Base-by-base conservation (phyloP, 2,113 vertebrate genomes). In the Scophthalmus maximus region DNA sequence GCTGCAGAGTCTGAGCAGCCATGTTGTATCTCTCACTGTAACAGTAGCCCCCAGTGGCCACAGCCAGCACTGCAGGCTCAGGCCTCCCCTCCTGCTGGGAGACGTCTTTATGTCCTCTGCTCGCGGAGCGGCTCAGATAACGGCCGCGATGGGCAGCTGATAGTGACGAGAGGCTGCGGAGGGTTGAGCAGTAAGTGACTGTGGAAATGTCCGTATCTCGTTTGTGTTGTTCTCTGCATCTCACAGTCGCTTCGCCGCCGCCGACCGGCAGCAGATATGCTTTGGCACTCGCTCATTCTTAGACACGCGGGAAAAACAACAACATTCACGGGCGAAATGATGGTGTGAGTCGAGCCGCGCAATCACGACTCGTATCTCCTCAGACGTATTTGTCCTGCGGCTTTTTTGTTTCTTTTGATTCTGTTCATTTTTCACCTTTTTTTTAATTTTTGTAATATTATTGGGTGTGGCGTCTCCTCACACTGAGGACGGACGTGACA, bases 21-120 rank as follows among this genome's bases (percentile, higher is more conserved):
- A n/a, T n/a, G n/a, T 30, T 44, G 18, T 9, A 42, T 74, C 32
- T 65, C 18, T 53, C 1, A 63, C 82, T 76, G 71, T 72, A 80
- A 76, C 74, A 82, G 79, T 73, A 59, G 0, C 79, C 57, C 73
- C 76, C 15, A n/a, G 73, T 86, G 87, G 83, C 27, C 38, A 34
- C 2, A 63, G 20, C 1, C 18, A n/a, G 25, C 29, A 73, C 49
- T 83, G 70, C 74, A 65, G 26, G 2, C 0, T 25, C 23, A 5
- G 8, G 14, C 18, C 34, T 44, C 30, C n/a, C 17, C 34, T 44
- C 30, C n/a, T 12, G 30, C 6, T 30, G 17, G 64, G 30, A 73
- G 63, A 70, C 6, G 57, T 61, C 73, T 82, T 65, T 78, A 68
- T 86, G 80, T 78, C 73, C 78, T 20, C 40, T 40, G 69, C 63